Evolutionary conservation across 2,888 invertebrate genomes (phyloP).

Genomic region (Apamea crenata): DNA sequence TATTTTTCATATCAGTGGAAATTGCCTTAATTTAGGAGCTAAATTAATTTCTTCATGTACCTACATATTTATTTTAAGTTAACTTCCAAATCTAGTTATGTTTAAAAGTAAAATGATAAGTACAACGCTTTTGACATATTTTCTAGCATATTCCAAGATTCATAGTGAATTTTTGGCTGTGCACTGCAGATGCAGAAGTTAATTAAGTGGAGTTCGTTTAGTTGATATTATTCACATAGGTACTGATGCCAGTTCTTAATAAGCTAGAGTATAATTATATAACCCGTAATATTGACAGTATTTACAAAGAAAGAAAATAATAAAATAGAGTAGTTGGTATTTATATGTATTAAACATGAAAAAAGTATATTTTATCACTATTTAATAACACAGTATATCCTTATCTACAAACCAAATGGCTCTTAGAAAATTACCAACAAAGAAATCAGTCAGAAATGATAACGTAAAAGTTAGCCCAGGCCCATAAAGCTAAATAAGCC

Average conservation of each 20-base stretch:
- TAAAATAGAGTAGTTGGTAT: conserved; percentile 4
- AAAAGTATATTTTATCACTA: background rate
- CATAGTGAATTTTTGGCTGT: conserved; percentile 2
- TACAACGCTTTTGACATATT: background rate
- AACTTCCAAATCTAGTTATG: background rate
- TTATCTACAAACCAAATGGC: background rate
- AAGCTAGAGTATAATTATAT: conserved; percentile 1
- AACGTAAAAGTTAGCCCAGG: background rate
- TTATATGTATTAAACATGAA: background rate
- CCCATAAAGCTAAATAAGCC: background rate
- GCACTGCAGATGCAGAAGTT: background rate
- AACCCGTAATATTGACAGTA: background rate
- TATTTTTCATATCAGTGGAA: background rate
- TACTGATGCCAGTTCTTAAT: background rate
- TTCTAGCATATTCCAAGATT: background rate
- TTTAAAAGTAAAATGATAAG: background rate
- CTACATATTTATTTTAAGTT: background rate
- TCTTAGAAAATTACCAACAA: background rate
- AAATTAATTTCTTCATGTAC: background rate
- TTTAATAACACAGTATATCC: no score
- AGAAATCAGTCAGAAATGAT: background rate
- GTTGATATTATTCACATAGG: background rate
- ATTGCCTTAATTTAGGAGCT: background rate
- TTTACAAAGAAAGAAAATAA: background rate
- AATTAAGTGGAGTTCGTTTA: background rate